Conservation (phyloP, 1,140 invertebrate species). For the Cydia strobilella region DNA sequence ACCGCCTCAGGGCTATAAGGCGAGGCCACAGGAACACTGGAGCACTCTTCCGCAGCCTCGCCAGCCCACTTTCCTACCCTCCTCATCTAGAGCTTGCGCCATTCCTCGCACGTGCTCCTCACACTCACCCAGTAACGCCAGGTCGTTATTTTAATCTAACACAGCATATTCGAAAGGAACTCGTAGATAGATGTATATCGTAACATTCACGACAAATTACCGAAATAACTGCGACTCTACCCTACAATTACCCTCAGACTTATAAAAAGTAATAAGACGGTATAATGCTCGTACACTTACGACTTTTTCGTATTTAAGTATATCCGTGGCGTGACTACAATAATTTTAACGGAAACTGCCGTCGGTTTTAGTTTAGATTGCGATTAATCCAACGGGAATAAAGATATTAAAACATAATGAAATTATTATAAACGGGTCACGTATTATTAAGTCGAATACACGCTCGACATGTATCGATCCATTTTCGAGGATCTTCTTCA, state of each 20-base stretch:
- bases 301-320: neutral
- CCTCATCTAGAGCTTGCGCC: too few relatives aligned
- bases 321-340: neutral
- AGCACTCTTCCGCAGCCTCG: too few relatives aligned
- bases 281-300: neutral
- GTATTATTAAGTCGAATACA: too few relatives aligned
- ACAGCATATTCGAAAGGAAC: neutral
- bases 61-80: too few relatives aligned
- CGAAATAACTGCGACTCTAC: neutral
- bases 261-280: neutral
- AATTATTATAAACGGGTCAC: too few relatives aligned
- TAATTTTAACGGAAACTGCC: neutral
- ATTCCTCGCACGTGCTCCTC: too few relatives aligned
- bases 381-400: neutral
- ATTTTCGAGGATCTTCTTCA: too few relatives aligned
- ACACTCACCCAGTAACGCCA: too few relatives aligned
- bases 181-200: neutral
- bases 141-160: neutral
- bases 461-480: too few relatives aligned
- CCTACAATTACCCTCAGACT: neutral
- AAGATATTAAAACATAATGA: neutral
- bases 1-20: too few relatives aligned
- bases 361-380: neutral
- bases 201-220: neutral
- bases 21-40: too few relatives aligned